A percentile compares a stretch with the other conserved stretches of the same genome.
phyloP scores from a whole-genome alignment of 2,113 vertebrate species.

The Indicator maculatus region DNA sequence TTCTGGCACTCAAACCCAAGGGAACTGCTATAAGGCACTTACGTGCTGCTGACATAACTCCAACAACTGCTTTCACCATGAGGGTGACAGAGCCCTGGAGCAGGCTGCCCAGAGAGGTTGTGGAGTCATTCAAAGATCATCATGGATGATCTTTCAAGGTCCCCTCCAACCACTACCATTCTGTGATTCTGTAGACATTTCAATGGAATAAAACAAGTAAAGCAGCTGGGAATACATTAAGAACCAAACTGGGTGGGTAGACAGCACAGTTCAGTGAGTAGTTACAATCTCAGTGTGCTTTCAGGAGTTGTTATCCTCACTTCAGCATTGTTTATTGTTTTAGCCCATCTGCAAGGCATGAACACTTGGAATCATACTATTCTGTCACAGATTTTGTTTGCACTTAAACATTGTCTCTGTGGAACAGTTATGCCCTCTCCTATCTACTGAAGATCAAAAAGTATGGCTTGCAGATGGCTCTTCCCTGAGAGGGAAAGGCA shows the following conservation, averaged over 20 bases:
- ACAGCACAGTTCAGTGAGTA: background rate
- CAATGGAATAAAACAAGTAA: background rate
- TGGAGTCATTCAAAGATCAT: too few species aligned
- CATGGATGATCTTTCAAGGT: too few species aligned
- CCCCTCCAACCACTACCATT: too few species aligned
- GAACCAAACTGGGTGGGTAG: background rate
- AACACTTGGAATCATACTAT: background rate
- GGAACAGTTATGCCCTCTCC: background rate
- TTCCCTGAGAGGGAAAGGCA: background rate
- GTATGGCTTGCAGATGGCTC: background rate
- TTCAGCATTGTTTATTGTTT: background rate
- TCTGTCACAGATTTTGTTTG: background rate
- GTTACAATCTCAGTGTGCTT: background rate
- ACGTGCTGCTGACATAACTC: background rate
- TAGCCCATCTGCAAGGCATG: background rate
- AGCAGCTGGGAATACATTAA: conserved; percentile 22
- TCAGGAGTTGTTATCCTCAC: background rate
- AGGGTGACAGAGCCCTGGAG: too few species aligned
- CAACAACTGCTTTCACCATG: too few species aligned
- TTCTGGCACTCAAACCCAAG: background rate
- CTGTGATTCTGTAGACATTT: background rate
- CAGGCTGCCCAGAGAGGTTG: too few species aligned
- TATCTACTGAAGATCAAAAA: background rate
- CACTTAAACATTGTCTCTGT: background rate
- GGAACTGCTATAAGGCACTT: background rate